phyloP scores from a whole-genome alignment of 2,888 invertebrate genomes.

The Calameuta idolon region DNA sequence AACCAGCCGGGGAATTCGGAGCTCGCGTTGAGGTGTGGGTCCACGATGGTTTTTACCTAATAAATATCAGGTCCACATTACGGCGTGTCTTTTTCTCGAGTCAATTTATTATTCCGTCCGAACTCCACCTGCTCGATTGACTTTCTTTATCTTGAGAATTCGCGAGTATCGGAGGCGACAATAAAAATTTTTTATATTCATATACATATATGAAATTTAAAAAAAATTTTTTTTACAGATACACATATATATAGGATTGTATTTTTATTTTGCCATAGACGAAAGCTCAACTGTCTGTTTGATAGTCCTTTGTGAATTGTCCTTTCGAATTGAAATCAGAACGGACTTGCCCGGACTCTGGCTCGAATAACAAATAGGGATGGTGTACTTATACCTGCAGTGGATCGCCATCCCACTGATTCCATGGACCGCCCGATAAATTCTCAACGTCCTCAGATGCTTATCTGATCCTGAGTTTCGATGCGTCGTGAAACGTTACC shows the following conservation, averaged over 20 bases:
- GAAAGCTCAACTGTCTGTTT: background rate
- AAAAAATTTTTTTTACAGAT: too few species aligned
- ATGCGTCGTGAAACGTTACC: constrained; percentile 54
- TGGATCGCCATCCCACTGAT: constrained; percentile 51
- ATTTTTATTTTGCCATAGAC: constrained; percentile 10
- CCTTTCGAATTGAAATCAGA: constrained; percentile 3
- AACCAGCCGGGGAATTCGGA: constrained; percentile 47
- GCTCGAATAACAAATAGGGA: constrained; percentile 30
- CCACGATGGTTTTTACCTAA: constrained; percentile 52
- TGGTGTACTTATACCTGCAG: constrained; percentile 46
- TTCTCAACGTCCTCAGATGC: constrained; percentile 59
- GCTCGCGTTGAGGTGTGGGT: constrained; percentile 53
- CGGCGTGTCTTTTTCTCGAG: constrained; percentile 51
- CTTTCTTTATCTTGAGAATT: constrained; percentile 10
- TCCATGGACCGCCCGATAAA: constrained; percentile 57
- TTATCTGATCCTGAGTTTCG: constrained; percentile 61
- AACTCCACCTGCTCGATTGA: constrained; percentile 7
- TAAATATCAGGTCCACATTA: constrained; percentile 58
- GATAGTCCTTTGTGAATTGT: background rate
- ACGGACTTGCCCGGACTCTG: constrained; percentile 12
- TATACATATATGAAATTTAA: too few species aligned
- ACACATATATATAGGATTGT: too few species aligned
- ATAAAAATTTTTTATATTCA: background rate
- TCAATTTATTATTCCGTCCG: constrained; percentile 52
- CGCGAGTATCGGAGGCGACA: constrained; percentile 9